Evolutionary conservation across 2,888 invertebrate species (phyloP).

Genomic region (Linnaemya tessellans): DNA sequence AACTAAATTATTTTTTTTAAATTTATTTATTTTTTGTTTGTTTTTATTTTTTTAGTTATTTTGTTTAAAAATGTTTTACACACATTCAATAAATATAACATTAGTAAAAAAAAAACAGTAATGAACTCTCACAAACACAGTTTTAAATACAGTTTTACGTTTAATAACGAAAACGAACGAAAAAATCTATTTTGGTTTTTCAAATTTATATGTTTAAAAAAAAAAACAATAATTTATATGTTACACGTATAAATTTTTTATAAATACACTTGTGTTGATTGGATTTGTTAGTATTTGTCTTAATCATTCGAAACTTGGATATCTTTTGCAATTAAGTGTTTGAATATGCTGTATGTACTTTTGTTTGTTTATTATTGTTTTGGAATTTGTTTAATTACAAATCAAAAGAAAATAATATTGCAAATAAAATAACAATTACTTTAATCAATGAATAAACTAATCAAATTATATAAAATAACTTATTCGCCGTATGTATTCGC

Average conservation of each 20-base stretch:
- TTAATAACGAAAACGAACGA: slow-evolving; percentile 53
- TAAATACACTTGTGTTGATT: slow-evolving; percentile 44
- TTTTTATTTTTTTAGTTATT: slow-evolving; percentile 26
- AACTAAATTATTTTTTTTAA: slow-evolving; percentile 78
- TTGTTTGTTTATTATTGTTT: slow-evolving; percentile 52
- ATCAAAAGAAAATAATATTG: slow-evolving; percentile 11
- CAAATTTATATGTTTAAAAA: slow-evolving; percentile 27
- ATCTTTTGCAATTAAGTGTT: slow-evolving; percentile 67
- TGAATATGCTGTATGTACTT: slow-evolving; percentile 54
- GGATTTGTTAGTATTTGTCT: slow-evolving; percentile 15
- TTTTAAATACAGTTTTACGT: slow-evolving; percentile 72
- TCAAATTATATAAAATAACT: slow-evolving; percentile 2
- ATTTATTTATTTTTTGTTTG: slow-evolving; percentile 50
- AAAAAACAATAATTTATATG: slow-evolving; percentile 19
- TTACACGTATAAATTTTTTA: slow-evolving; percentile 10
- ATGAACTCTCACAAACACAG: slow-evolving; percentile 68
- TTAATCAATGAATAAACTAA: slow-evolving; percentile 20
- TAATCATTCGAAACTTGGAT: slow-evolving; percentile 10
- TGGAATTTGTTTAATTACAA: slow-evolving; percentile 21
- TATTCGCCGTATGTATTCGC: slow-evolving; percentile 12
- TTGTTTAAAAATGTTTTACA: slow-evolving; percentile 49
- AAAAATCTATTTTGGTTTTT: slow-evolving; percentile 13
- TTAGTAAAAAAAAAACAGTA: slow-evolving; percentile 41
- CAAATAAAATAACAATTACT: slow-evolving; percentile 5
- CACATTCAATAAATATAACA: slow-evolving; percentile 67